These are phyloP conservation scores for Tupaia chinensis DNA, from an alignment of 2,113 vertebrate species.

Conservation along the genomic window DNA sequence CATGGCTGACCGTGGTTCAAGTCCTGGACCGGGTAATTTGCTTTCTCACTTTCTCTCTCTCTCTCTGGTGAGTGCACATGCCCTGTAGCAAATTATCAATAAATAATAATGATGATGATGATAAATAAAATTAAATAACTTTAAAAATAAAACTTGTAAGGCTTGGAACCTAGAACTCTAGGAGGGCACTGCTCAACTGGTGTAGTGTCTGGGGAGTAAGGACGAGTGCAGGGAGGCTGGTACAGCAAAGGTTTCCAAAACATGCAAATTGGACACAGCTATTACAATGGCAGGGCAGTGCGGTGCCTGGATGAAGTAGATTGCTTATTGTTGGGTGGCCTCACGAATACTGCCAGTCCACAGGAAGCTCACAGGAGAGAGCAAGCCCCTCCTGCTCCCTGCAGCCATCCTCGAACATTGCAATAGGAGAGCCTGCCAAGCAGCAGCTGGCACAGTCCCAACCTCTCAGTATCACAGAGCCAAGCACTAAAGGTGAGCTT, in stretches of 20 bases:
- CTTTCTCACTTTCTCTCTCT: no score
- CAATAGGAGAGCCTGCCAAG: not conserved
- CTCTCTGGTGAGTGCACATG: no score
- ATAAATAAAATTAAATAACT: no score
- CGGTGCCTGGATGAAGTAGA: accelerated
- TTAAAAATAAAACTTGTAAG: not conserved
- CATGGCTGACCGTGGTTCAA: no score
- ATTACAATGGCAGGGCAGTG: not conserved
- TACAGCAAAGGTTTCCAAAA: not conserved
- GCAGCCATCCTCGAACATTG: not conserved
- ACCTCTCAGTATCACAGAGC: not conserved
- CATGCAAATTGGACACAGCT: not conserved
- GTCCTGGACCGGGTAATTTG: no score
- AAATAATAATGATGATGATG: no score
- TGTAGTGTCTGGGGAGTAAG: not conserved
- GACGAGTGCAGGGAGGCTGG: not conserved
- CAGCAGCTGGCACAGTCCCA: not conserved
- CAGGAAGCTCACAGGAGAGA: not conserved
- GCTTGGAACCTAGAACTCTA: not conserved
- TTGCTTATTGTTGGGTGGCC: not conserved
- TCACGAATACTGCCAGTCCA: not conserved
- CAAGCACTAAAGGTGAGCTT: not conserved
- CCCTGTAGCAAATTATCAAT: no score
- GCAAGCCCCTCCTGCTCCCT: not conserved
- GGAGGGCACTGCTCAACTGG: not conserved